Percentiles rank a stretch among this genome's conserved stretches.
phyloP scores from a whole-genome alignment of 2,113 vertebrate species.

The Scomber japonicus region DNA sequence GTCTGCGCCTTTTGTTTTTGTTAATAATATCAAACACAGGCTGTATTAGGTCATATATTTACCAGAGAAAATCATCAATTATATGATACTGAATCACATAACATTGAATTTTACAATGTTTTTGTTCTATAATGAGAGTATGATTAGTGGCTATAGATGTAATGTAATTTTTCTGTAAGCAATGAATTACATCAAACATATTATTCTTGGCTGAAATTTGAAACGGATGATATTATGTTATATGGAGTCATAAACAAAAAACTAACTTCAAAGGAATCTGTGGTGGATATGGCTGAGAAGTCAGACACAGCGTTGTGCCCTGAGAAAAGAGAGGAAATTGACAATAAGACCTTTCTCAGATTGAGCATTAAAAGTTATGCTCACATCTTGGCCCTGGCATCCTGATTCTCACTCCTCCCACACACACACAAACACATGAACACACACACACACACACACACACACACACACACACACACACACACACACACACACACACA shows the following conservation, averaged over 20 bases:
- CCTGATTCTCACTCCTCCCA: constrained; percentile 6
- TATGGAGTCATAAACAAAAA: constrained; percentile 6
- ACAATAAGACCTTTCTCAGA: constrained; percentile 31
- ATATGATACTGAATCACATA: not conserved
- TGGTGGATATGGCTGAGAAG: constrained; percentile 27
- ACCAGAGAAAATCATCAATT: constrained; percentile 1
- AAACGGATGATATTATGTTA: constrained; percentile 22
- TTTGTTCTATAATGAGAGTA: constrained; percentile 13
- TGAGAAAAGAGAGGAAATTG: constrained; percentile 14
- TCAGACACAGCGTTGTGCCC: constrained; percentile 25
- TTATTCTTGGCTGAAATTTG: constrained; percentile 26
- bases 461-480: too few species aligned
- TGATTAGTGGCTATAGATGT: constrained; percentile 21
- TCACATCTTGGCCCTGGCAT: not conserved
- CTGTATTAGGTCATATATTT: constrained; percentile 1
- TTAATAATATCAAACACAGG: constrained; percentile 54
- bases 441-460: not conserved
- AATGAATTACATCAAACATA: constrained; percentile 32
- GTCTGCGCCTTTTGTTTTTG: constrained; percentile 13
- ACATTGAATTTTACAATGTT: not conserved
- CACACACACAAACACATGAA: constrained; percentile 12
- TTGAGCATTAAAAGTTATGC: constrained; percentile 16
- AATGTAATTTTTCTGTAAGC: constrained; percentile 32
- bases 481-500: constrained; percentile 14
- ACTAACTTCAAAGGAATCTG: constrained; percentile 10